Conservation (phyloP, 2,113 vertebrate species). For the Lycaon pictus region DNA sequence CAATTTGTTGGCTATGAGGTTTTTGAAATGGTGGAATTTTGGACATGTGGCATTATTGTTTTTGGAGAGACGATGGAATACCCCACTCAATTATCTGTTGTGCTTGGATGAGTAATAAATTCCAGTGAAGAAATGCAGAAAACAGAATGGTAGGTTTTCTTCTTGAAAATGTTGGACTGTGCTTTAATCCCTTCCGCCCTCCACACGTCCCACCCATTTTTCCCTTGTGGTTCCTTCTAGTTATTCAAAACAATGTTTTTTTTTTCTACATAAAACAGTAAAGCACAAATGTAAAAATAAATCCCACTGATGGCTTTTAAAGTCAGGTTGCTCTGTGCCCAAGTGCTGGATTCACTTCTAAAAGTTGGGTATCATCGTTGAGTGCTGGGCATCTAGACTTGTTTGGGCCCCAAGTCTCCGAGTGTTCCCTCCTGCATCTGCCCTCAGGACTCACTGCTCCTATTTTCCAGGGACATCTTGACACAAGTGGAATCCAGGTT, state of each 20-base stretch:
- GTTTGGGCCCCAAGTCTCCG: not conserved
- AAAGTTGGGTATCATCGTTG: fast-evolving
- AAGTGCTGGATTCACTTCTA: not conserved
- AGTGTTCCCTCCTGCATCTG: not conserved
- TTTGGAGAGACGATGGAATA: constrained; percentile 63
- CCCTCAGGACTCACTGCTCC: not conserved
- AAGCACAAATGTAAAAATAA: constrained; percentile 28
- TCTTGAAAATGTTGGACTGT: not conserved
- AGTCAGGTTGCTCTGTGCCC: not conserved
- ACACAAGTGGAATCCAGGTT: not conserved
- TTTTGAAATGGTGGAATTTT: constrained; percentile 50
- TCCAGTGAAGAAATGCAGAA: constrained; percentile 58
- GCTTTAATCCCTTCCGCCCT: not conserved
- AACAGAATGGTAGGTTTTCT: constrained; percentile 55
- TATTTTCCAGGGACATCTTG: constrained; percentile 12
- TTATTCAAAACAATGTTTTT: constrained; percentile 58
- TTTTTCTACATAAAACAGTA: constrained; percentile 6
- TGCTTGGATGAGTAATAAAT: constrained; percentile 37
- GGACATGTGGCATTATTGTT: constrained; percentile 57
- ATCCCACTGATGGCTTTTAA: not conserved
- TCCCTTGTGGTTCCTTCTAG: constrained; percentile 6
- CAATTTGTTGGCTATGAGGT: constrained; percentile 51
- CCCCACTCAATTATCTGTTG: constrained; percentile 59
- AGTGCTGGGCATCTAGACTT: not conserved
- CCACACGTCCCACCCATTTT: not conserved